Conservation (phyloP, 1,140 invertebrate genomes). For the Platyscapa corneri region DNA sequence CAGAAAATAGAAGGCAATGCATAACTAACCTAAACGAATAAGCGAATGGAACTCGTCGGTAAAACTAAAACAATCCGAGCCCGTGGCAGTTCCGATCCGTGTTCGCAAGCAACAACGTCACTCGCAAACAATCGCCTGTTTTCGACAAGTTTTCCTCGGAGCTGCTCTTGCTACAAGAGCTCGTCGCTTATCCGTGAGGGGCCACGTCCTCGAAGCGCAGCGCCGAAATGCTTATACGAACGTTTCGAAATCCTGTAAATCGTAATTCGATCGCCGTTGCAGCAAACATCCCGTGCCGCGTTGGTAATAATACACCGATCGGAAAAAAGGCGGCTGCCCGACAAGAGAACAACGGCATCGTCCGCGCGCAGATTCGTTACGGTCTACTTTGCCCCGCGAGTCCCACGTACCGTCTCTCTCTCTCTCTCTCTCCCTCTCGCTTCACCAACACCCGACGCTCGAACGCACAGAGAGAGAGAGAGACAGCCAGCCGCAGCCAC, state of each 20-base stretch:
- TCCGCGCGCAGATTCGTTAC: conserved; percentile 62
- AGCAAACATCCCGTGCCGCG: background rate
- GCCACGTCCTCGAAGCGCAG: too few species aligned
- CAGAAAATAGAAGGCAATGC: too few species aligned
- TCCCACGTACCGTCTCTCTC: background rate
- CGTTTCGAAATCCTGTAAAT: background rate
- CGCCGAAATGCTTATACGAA: too few species aligned
- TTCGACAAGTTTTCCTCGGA: background rate
- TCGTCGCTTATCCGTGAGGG: too few species aligned
- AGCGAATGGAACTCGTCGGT: too few species aligned
- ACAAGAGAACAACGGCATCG: background rate
- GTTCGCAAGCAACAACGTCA: background rate
- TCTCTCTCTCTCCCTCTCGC: background rate
- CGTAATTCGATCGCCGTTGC: background rate
- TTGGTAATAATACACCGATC: conserved; percentile 6
- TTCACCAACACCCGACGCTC: too few species aligned
- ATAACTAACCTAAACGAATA: too few species aligned
- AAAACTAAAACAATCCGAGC: too few species aligned
- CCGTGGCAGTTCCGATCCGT: too few species aligned
- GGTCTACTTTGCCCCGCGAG: conserved; percentile 65
- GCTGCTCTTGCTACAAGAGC: too few species aligned
- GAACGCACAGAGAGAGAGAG: too few species aligned
- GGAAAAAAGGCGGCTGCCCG: background rate
- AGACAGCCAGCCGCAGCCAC: too few species aligned
- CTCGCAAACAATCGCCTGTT: background rate